Conservation (phyloP, 2,888 invertebrate species). For the Flexamia atlantica region DNA sequence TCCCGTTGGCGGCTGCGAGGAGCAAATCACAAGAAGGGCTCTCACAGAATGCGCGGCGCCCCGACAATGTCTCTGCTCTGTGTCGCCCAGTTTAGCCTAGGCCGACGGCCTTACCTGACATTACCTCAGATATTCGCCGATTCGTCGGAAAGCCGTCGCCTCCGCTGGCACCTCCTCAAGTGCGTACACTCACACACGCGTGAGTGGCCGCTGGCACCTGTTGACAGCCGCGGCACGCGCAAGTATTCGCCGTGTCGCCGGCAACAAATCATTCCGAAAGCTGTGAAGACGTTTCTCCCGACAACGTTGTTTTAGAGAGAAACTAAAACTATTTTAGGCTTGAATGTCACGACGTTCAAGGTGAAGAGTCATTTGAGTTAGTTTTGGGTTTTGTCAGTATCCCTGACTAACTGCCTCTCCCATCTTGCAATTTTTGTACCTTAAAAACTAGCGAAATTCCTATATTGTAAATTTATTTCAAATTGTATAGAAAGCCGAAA, state of each 20-base stretch:
- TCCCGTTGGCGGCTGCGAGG: not conserved
- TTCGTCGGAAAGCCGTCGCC: constrained; percentile 38
- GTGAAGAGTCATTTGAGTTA: too few relatives aligned
- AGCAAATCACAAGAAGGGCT: not conserved
- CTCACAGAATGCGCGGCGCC: constrained; percentile 13
- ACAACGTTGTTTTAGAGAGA: too few relatives aligned
- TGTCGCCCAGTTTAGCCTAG: constrained; percentile 45
- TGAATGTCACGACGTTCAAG: not conserved
- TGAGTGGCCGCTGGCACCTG: not conserved
- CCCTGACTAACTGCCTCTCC: too few relatives aligned
- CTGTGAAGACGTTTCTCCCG: not conserved
- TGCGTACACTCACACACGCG: constrained; percentile 28
- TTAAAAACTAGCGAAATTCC: too few relatives aligned
- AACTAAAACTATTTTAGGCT: not conserved
- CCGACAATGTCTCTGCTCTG: constrained; percentile 12
- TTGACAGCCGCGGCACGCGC: not conserved
- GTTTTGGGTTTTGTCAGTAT: too few relatives aligned
- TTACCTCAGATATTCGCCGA: constrained; percentile 51
- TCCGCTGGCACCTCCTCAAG: constrained; percentile 11
- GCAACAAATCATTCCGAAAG: not conserved
- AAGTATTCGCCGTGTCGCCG: not conserved
- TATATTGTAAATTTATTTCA: too few relatives aligned
- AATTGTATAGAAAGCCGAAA: too few relatives aligned
- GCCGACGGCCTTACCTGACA: constrained; percentile 62
- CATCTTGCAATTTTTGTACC: too few relatives aligned